Conservation (phyloP, 2,888 invertebrate species). For the Agrotis puta region DNA sequence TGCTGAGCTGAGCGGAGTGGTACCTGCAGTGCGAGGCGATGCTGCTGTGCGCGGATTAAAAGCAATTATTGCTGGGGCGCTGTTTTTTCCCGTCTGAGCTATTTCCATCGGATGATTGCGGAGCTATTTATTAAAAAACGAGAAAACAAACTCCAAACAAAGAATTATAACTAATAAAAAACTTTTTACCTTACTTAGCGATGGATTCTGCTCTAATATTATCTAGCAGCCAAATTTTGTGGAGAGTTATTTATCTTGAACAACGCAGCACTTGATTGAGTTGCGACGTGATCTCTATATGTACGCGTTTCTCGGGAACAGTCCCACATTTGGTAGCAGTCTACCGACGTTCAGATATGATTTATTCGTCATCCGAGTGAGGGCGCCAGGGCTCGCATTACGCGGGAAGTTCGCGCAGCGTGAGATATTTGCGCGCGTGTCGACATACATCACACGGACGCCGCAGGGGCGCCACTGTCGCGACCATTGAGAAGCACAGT, state of each 20-base stretch:
- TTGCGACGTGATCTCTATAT: not conserved
- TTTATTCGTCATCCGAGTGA: slow-evolving; percentile 20
- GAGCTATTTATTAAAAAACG: slow-evolving; percentile 12
- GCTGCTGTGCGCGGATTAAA: not conserved
- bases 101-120: slow-evolving; percentile 16
- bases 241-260: too few species aligned
- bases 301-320: not conserved
- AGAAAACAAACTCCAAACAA: not conserved
- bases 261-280: not conserved
- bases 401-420: slow-evolving; percentile 28
- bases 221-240: too few species aligned
- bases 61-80: slow-evolving; percentile 12
- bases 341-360: slow-evolving; percentile 13
- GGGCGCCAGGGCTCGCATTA: slow-evolving; percentile 28
- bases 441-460: slow-evolving; percentile 45
- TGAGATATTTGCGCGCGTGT: slow-evolving; percentile 47
- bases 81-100: slow-evolving; percentile 9
- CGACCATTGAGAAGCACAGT: not conserved
- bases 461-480: slow-evolving; percentile 27
- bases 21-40: not conserved
- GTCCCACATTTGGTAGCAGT: not conserved
- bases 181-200: too few species aligned
- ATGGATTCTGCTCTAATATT: too few species aligned
- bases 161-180: too few species aligned
- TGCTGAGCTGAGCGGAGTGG: not conserved